Evolutionary conservation across 1,140 invertebrate species (phyloP), one percentile per base, ranked within the genome.

Genomic region (Brevipalpus yothersi): DNA sequence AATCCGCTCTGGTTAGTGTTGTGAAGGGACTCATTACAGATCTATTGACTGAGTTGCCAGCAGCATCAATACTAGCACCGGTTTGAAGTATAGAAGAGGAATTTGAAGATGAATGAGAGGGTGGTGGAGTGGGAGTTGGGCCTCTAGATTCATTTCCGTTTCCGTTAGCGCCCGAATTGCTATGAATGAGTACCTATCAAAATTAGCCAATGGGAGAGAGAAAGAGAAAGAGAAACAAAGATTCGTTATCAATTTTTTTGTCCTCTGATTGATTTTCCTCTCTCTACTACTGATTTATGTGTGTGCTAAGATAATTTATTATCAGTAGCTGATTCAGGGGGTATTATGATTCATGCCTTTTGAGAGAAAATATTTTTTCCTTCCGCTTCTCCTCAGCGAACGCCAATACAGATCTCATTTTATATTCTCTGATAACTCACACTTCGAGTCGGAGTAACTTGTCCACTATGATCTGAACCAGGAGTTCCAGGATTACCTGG

Each of bases 1-100:
- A 85, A 71, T 80, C 82, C 64, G 79, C 77, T 71, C 72, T 77
- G 58, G 69, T 66, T 71, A 70, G 66, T 58, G 69, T 56, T 43
- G 69, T 69, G 66, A 76, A 76, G 40, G 76, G 74, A 70, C 73
- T 72, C 70, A 75, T 73, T 54, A 77, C 71, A 59, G 72, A 69
- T 58, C 74, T 67, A 63, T 69, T 74, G 19, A 13, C 12, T 31
- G 31, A 31, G 31, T 31, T 31, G 31, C 31, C 31, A 31, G 31
- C 31, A 31, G 40, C 55, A 57, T 40, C 41, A 5, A 57, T 57
- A 31, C 23, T 40, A 41, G 39, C 55, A 57, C 41, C 39, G 13
- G 55, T 57, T 40, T 41, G 45, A n/a, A 47, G 19, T 55, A 31
- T 23, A 17, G 53, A 55, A 5, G 53, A 55, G n/a, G 49, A n/a